Evolutionary conservation across 2,797 vertebrate species (phyloP).

Genomic region (Lagorchestes hirsutus): DNA sequence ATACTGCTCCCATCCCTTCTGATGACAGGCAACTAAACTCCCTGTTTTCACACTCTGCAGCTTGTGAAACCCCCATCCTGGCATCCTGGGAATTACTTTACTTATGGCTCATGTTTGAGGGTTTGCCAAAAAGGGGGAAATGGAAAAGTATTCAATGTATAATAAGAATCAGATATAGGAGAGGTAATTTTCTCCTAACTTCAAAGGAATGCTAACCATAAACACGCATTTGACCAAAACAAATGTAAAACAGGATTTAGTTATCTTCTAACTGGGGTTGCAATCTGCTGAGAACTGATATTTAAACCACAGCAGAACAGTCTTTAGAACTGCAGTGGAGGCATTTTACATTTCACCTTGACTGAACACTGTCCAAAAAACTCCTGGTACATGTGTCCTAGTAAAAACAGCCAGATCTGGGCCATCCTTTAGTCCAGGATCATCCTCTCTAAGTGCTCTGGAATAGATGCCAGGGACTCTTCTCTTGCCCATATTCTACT

Average conservation of each 20-base stretch:
- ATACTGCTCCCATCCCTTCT: background rate
- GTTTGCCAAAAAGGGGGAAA: background rate
- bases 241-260: background rate
- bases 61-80: background rate
- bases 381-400: background rate
- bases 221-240: background rate
- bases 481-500: constrained; percentile 5
- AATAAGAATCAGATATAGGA: background rate
- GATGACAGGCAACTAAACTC: background rate
- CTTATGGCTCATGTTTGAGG: background rate
- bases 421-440: background rate
- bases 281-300: background rate
- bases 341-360: background rate
- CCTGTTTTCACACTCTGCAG: background rate
- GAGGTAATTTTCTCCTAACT: background rate
- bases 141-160: background rate
- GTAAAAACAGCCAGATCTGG: background rate
- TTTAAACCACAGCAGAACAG: background rate
- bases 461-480: constrained; percentile 1
- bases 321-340: background rate
- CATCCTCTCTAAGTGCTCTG: background rate
- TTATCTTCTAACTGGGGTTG: background rate
- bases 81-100: background rate
- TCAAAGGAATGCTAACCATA: background rate
- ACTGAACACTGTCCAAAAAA: background rate